Percentiles rank a stretch among this genome's conserved stretches.
These are phyloP conservation scores for Epirrhoe alternata DNA, from an alignment of 2,888 invertebrate genomes.

Conservation along the genomic window DNA sequence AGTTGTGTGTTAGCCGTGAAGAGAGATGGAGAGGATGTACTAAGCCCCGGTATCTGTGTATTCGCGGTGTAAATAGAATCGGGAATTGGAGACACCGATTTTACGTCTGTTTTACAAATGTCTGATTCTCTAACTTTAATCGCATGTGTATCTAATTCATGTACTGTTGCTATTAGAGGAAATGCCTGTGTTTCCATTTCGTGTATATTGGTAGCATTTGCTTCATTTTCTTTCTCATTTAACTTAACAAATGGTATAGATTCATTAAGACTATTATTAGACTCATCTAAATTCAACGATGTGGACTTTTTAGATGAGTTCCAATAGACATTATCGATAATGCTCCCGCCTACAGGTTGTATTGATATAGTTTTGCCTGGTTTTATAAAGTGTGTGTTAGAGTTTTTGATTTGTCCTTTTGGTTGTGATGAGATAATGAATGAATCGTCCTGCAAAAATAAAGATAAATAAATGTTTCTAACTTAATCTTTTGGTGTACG, in stretches of 20 bases:
- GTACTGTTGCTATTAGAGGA: conserved; percentile 32
- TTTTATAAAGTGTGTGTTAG: conserved; percentile 63
- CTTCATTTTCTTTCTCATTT: conserved; percentile 40
- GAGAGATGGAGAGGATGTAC: conserved; percentile 20
- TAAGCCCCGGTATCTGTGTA: conserved; percentile 26
- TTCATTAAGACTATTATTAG: conserved; percentile 52
- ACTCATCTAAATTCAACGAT: conserved; percentile 61
- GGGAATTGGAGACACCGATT: conserved; percentile 33
- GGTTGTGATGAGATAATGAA: conserved; percentile 66
- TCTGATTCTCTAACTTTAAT: conserved; percentile 21
- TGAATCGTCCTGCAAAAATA: conserved; percentile 73
- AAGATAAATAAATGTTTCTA: neutral
- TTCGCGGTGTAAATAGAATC: conserved; percentile 33
- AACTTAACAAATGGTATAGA: conserved; percentile 47
- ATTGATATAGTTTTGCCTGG: conserved; percentile 61
- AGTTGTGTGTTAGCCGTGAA: conserved; percentile 38
- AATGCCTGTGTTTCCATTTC: conserved; percentile 66
- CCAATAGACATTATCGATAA: conserved; percentile 67
- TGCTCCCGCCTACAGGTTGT: conserved; percentile 61
- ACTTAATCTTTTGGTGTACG: neutral
- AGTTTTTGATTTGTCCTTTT: conserved; percentile 49
- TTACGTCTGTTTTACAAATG: conserved; percentile 56
- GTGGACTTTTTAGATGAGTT: conserved; percentile 68
- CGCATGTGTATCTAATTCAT: conserved; percentile 66
- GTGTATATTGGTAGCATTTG: conserved; percentile 43